These are phyloP conservation scores for Brachyhypopomus occidentalis DNA, from an alignment of 2,113 vertebrate species.

Conservation along the genomic window DNA sequence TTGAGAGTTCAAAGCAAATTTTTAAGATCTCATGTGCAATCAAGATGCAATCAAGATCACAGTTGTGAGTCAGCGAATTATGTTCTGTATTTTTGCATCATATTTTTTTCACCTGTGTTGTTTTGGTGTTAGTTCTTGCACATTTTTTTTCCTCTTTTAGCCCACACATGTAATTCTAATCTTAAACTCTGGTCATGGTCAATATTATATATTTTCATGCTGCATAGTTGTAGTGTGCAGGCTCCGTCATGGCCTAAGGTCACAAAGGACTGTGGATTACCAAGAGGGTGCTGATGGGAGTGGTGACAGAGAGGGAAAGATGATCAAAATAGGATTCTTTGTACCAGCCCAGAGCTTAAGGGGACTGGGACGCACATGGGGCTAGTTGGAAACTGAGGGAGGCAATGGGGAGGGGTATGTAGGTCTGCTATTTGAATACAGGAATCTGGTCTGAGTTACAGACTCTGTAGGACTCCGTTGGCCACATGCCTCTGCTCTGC, in stretches of 20 bases:
- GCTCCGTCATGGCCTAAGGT: constrained; percentile 46
- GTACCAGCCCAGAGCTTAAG: constrained; percentile 48
- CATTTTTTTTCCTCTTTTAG: not conserved
- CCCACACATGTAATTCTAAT: not conserved
- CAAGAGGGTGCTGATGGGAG: constrained; percentile 52
- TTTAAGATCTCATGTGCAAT: not conserved
- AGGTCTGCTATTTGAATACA: constrained; percentile 34
- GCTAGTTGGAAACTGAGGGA: constrained; percentile 27
- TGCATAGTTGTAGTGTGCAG: constrained; percentile 2
- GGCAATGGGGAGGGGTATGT: constrained; percentile 25
- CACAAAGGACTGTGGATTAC: constrained; percentile 40
- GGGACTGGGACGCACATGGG: constrained; percentile 23
- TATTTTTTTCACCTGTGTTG: not conserved
- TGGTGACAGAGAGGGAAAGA: constrained; percentile 53
- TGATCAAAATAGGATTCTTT: constrained; percentile 67
- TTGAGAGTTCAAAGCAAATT: not conserved
- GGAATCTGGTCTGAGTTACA: constrained; percentile 29
- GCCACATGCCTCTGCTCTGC: not conserved
- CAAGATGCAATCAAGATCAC: too few relatives aligned
- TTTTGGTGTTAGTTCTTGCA: not conserved
- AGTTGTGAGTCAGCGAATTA: too few relatives aligned
- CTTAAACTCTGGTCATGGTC: not conserved
- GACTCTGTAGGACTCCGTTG: constrained; percentile 32
- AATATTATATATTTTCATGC: constrained; percentile 1
- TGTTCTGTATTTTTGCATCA: not conserved